Percentiles rank a stretch among this genome's conserved stretches.
Evolutionary conservation across 2,888 invertebrate species (phyloP).

Genomic region (Dynastes grantii): DNA sequence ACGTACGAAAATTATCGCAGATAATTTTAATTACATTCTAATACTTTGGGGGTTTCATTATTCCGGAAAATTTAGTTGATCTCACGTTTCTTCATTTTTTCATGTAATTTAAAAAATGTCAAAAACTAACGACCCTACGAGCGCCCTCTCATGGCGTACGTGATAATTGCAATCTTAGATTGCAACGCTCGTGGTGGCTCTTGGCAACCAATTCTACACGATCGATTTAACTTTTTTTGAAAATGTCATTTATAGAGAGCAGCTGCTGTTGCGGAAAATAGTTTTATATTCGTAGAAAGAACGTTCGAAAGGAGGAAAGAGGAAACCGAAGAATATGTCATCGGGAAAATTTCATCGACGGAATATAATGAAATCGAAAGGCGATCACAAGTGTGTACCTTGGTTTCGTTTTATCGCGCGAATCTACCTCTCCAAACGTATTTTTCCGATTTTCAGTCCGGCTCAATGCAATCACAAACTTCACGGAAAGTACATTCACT

Average conservation of each 20-base stretch:
- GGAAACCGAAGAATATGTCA: slow-evolving; percentile 30
- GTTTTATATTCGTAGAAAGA: no score
- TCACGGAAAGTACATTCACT: slow-evolving; percentile 65
- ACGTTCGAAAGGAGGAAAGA: neutral
- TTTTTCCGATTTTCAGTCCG: slow-evolving; percentile 55
- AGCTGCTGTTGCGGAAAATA: no score
- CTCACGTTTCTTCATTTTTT: slow-evolving; percentile 50
- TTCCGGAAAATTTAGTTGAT: no score
- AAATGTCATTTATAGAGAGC: no score
- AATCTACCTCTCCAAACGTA: neutral
- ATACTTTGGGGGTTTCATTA: neutral
- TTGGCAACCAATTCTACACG: no score
- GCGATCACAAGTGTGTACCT: slow-evolving; percentile 47
- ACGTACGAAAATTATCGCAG: no score
- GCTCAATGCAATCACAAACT: slow-evolving; percentile 65
- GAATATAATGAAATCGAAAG: slow-evolving; percentile 28
- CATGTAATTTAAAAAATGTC: slow-evolving; percentile 50
- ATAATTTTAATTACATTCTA: no score
- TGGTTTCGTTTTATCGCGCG: neutral
- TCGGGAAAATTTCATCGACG: slow-evolving; percentile 51
- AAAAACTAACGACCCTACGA: slow-evolving; percentile 4
- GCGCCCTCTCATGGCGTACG: neutral
- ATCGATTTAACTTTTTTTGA: no score
- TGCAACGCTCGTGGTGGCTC: no score
- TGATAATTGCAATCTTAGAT: no score